Percentiles rank a stretch among this genome's conserved stretches.
phyloP scores from a whole-genome alignment of 1,140 invertebrate species.

The Tetramorium simillimum region DNA sequence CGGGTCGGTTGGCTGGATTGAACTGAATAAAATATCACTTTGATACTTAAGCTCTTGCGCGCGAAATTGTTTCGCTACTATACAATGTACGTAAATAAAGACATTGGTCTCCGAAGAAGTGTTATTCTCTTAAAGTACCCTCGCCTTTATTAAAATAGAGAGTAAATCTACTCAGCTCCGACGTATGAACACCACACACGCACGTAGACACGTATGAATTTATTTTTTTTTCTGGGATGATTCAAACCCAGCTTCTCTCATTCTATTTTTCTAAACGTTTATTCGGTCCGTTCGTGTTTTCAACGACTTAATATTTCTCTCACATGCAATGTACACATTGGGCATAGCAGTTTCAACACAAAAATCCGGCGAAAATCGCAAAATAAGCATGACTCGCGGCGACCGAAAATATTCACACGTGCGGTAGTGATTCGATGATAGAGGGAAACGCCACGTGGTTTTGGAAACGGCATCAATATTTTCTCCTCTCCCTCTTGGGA shows the following conservation, averaged over 20 bases:
- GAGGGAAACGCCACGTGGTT: not conserved
- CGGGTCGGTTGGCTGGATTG: constrained; percentile 5
- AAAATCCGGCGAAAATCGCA: constrained; percentile 32
- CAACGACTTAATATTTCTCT: constrained; percentile 26
- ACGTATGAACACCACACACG: not conserved
- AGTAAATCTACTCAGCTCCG: not conserved
- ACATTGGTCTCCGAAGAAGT: not conserved
- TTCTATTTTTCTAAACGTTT: not conserved
- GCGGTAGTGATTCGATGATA: not conserved
- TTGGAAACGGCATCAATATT: constrained; percentile 14
- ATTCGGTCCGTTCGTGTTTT: constrained; percentile 8
- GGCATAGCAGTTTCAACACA: not conserved
- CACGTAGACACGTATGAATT: not conserved
- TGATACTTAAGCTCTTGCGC: constrained; percentile 6
- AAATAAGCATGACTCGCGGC: constrained; percentile 39
- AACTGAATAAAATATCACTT: constrained; percentile 49
- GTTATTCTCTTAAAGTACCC: not conserved
- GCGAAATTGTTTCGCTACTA: not conserved
- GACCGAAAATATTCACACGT: constrained; percentile 16
- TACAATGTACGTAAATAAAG: not conserved
- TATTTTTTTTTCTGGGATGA: not conserved
- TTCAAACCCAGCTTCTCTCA: not conserved
- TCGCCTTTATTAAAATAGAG: not conserved
- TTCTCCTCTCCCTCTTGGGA: constrained; percentile 19
- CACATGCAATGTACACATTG: constrained; percentile 1